These are phyloP conservation scores for Otocyon megalotis DNA, from an alignment of 2,113 vertebrate species.

Conservation along the genomic window DNA sequence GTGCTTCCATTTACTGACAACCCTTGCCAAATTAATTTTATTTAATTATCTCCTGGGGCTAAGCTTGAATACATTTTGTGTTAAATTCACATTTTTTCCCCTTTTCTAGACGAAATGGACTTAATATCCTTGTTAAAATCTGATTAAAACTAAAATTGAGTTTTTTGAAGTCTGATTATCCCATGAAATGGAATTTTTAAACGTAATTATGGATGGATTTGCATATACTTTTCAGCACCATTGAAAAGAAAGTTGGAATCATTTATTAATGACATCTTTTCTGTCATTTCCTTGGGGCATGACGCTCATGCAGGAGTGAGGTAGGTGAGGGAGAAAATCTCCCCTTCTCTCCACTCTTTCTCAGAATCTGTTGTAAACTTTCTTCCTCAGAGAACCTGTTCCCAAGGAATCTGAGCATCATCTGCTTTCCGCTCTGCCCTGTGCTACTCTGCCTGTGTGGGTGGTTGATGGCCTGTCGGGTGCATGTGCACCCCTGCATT, in stretches of 20 bases:
- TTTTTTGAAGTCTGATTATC: conserved; percentile 94
- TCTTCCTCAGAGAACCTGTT: neutral
- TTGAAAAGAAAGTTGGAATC: conserved; percentile 90
- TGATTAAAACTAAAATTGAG: conserved; percentile 93
- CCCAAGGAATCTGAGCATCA: conserved; percentile 13
- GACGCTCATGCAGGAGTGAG: conserved; percentile 63
- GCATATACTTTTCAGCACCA: conserved; percentile 90
- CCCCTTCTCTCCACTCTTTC: neutral
- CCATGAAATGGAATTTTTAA: conserved; percentile 94
- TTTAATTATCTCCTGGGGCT: conserved; percentile 92
- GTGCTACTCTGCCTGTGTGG: conserved; percentile 19
- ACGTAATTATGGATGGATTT: conserved; percentile 93
- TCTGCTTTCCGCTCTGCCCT: conserved; percentile 48
- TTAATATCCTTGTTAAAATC: conserved; percentile 93
- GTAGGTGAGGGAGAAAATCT: neutral
- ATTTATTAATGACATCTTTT: conserved; percentile 92
- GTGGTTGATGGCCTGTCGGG: conserved; percentile 67
- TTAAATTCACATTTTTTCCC: conserved; percentile 90
- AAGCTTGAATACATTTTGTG: conserved; percentile 91
- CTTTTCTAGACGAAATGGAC: conserved; percentile 89
- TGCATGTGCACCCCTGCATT: neutral
- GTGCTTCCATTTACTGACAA: conserved; percentile 87
- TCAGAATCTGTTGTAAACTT: neutral
- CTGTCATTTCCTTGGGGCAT: conserved; percentile 84
- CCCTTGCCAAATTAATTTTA: conserved; percentile 92